phyloP scores from a whole-genome alignment of 2,113 vertebrate genomes.

The Xiphophorus couchianus region DNA sequence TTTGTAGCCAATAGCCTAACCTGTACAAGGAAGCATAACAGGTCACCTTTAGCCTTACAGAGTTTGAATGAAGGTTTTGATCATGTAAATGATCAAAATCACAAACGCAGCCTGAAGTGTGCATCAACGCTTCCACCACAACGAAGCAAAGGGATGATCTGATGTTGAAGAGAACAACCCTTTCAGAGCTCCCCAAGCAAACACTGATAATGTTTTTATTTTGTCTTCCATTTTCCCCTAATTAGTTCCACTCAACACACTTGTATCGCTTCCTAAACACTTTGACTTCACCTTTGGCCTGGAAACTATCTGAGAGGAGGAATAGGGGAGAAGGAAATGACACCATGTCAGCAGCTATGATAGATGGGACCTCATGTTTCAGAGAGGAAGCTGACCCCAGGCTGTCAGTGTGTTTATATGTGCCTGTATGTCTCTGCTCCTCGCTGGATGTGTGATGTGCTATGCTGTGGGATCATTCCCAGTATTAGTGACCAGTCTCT shows the following conservation, averaged over 20 bases:
- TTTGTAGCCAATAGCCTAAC: no score
- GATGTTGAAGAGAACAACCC: no score
- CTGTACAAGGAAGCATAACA: no score
- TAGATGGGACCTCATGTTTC: constrained; percentile 61
- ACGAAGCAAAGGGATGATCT: no score
- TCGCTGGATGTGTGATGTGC: background rate
- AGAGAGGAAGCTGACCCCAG: constrained; percentile 56
- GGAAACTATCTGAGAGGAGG: constrained; percentile 66
- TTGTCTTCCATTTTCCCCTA: background rate
- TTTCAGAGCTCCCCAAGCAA: no score
- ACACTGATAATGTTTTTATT: no score
- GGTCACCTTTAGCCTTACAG: no score
- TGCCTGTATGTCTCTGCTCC: background rate
- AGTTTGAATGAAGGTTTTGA: no score
- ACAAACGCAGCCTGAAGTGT: no score
- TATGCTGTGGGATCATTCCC: constrained; percentile 39
- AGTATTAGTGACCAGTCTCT: constrained; percentile 12
- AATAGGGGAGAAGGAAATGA: constrained; percentile 68
- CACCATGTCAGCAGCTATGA: constrained; percentile 71
- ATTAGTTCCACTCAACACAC: background rate
- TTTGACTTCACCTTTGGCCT: constrained; percentile 51
- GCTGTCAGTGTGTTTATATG: constrained; percentile 22
- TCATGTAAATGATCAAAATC: no score
- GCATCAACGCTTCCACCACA: no score
- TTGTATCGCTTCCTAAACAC: background rate